Conservation (phyloP, 2,113 vertebrate species). For the Callithrix jacchus region DNA sequence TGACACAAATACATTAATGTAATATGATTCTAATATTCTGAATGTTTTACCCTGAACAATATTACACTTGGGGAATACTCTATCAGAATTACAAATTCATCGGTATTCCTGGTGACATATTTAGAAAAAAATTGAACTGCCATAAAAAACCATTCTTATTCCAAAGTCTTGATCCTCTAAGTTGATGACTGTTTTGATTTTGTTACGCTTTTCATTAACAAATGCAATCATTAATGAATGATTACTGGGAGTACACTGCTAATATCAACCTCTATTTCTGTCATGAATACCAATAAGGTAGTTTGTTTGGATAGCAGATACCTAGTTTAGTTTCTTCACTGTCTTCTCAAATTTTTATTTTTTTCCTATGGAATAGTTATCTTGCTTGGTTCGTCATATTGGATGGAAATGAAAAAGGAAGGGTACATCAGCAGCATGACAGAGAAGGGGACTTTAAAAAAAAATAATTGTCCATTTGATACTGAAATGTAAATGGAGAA, state of each 20-base stretch:
- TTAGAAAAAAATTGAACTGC: constrained; percentile 31
- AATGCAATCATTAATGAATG: constrained; percentile 48
- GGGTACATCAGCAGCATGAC: background rate
- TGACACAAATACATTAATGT: background rate
- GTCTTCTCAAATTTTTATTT: background rate
- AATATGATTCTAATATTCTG: background rate
- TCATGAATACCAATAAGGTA: background rate
- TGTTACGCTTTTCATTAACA: background rate
- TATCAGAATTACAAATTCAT: background rate
- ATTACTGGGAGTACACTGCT: constrained; percentile 41
- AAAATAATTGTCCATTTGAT: constrained; percentile 57
- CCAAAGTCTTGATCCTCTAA: background rate
- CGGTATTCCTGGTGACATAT: background rate
- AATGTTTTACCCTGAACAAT: constrained; percentile 27
- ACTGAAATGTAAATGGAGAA: constrained; percentile 25
- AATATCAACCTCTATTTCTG: constrained; percentile 59
- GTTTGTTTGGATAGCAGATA: background rate
- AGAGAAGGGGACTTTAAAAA: background rate
- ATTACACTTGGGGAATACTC: background rate
- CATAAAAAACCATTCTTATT: background rate
- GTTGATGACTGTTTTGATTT: constrained; percentile 7
- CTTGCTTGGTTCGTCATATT: background rate
- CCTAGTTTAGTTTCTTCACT: constrained; percentile 18
- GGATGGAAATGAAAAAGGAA: background rate
- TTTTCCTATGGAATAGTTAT: background rate